These are phyloP conservation scores for Bolborhynchus lineola DNA, from an alignment of 2,113 vertebrate genomes.

Conservation along the genomic window DNA sequence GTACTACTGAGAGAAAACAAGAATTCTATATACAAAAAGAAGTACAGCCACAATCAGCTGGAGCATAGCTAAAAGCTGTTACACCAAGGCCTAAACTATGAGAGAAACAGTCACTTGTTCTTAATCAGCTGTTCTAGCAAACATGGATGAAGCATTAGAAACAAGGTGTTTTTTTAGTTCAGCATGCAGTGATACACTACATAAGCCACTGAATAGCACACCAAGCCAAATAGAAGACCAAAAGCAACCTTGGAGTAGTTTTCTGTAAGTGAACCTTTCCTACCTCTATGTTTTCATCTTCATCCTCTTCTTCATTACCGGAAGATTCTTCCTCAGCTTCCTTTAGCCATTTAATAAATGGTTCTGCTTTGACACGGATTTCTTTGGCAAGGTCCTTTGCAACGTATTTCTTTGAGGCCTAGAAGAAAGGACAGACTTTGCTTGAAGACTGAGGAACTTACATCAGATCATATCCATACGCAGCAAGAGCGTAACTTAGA, in stretches of 20 bases:
- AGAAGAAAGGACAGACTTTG: rapidly evolving
- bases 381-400: slow-evolving; percentile 99
- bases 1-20: background rate
- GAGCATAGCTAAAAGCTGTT: background rate
- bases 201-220: rapidly evolving
- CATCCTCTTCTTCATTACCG: slow-evolving; percentile 88
- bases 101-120: rapidly evolving
- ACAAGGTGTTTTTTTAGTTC: rapidly evolving
- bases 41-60: background rate
- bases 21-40: background rate
- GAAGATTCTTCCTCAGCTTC: slow-evolving; percentile 97
- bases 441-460: background rate
- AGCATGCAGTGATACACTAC: rapidly evolving
- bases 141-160: background rate
- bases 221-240: background rate
- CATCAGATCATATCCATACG: background rate
- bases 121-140: background rate
- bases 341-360: slow-evolving; percentile 97
- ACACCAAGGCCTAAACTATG: rapidly evolving
- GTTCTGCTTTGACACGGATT: slow-evolving; percentile 94
- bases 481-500: background rate
- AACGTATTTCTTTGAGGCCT: slow-evolving; percentile 98
- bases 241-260: background rate
- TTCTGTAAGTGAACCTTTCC: background rate
- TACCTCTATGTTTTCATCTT: slow-evolving; percentile 93